A percentile compares a stretch with the other conserved stretches of the same genome.
Evolutionary conservation across 2,113 vertebrate species (phyloP).

Genomic region (Cyanoramphus novaezelandiae): DNA sequence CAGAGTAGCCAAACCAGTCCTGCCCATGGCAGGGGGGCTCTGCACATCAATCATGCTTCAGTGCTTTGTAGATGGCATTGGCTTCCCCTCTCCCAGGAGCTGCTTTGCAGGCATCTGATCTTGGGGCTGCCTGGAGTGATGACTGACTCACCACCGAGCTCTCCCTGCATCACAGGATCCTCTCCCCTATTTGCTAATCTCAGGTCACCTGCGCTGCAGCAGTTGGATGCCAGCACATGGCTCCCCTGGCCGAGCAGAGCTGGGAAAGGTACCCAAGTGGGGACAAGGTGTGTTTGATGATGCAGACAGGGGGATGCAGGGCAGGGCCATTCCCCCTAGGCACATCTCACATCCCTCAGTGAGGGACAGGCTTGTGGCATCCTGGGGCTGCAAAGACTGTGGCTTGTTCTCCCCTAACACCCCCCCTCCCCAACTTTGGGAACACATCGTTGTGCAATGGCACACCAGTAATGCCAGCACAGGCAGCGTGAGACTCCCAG

Average conservation of each 20-base stretch:
- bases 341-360: background rate
- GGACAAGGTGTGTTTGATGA: background rate
- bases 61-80: background rate
- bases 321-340: accelerated
- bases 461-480: background rate
- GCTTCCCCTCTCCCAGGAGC: background rate
- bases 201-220: background rate
- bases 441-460: background rate
- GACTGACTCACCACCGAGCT: background rate
- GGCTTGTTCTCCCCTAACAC: accelerated
- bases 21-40: background rate
- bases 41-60: background rate
- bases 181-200: background rate
- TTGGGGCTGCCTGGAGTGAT: background rate
- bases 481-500: background rate
- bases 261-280: background rate
- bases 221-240: background rate
- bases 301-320: background rate
- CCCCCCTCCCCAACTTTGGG: background rate
- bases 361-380: background rate
- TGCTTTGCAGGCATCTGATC: background rate
- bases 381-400: background rate
- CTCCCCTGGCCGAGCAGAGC: background rate
- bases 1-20: background rate
- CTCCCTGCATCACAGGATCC: accelerated